A percentile compares a stretch with the other conserved stretches of the same genome.
phyloP scores from a whole-genome alignment of 1,140 invertebrate species.

The Hetaerina americana region DNA sequence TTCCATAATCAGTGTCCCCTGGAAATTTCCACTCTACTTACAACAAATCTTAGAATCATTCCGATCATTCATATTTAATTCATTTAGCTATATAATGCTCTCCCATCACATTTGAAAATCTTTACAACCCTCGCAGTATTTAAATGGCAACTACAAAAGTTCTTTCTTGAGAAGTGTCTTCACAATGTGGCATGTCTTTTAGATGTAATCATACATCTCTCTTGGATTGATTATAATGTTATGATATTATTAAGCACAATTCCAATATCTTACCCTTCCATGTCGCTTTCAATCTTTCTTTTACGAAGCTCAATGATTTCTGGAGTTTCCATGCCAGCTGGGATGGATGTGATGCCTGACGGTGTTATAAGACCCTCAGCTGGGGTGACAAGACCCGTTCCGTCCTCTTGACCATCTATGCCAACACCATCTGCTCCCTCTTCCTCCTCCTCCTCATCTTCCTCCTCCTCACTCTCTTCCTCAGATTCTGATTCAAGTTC shows the following conservation, averaged over 20 bases:
- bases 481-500: slow-evolving; percentile 94
- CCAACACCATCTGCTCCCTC: slow-evolving; percentile 53
- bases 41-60: too few relatives aligned
- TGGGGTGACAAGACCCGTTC: slow-evolving; percentile 59
- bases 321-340: slow-evolving; percentile 92
- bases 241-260: background rate
- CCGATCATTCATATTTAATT: too few relatives aligned
- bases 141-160: too few relatives aligned
- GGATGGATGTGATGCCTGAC: slow-evolving; percentile 87
- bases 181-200: background rate
- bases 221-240: background rate
- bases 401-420: slow-evolving; percentile 37
- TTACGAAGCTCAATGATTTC: slow-evolving; percentile 97
- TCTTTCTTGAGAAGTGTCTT: background rate
- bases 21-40: too few relatives aligned
- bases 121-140: too few relatives aligned
- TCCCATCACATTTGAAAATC: too few relatives aligned
- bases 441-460: slow-evolving; percentile 63
- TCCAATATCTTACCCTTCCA: slow-evolving; percentile 64
- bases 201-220: background rate
- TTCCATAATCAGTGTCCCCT: too few relatives aligned
- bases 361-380: slow-evolving; percentile 89
- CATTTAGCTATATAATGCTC: too few relatives aligned
- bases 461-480: slow-evolving; percentile 79
- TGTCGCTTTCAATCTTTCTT: slow-evolving; percentile 91